phyloP scores from a whole-genome alignment of 92 coral and sea anemone genomes.

The Zoanthus solanderi region DNA sequence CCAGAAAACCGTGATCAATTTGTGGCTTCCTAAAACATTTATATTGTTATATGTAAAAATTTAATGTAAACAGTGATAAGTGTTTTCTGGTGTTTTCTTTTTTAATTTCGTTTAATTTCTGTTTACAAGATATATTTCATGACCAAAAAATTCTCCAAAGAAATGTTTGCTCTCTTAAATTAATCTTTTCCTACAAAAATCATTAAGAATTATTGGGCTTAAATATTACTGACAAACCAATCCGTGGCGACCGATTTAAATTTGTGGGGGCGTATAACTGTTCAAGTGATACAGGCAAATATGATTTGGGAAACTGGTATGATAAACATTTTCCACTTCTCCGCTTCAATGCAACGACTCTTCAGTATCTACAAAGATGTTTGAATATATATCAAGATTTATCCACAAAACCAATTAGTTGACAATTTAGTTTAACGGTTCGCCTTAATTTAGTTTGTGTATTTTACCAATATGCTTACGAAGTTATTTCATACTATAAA shows the following conservation, averaged over 20 bases:
- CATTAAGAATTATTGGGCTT: not conserved
- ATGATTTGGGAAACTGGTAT: not conserved
- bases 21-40: conserved; percentile 45
- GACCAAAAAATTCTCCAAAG: not conserved
- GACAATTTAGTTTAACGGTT: no score
- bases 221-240: not conserved
- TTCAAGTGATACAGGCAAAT: not conserved
- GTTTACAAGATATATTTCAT: not conserved
- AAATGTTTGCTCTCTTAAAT: no score
- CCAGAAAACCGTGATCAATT: conserved; percentile 19
- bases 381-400: no score
- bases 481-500: no score
- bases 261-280: conserved; percentile 13
- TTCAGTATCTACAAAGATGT: no score
- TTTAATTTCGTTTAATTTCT: not conserved
- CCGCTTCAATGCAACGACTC: no score
- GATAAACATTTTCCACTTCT: not conserved
- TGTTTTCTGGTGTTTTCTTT: not conserved
- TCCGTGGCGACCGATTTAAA: not conserved
- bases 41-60: conserved; percentile 23
- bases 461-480: no score
- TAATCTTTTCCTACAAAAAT: no score
- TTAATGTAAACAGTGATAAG: not conserved
- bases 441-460: no score
- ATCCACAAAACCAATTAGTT: no score